These are phyloP conservation scores for Drosophila nigritarsus DNA, from an alignment of 2,888 invertebrate genomes.

Conservation along the genomic window DNA sequence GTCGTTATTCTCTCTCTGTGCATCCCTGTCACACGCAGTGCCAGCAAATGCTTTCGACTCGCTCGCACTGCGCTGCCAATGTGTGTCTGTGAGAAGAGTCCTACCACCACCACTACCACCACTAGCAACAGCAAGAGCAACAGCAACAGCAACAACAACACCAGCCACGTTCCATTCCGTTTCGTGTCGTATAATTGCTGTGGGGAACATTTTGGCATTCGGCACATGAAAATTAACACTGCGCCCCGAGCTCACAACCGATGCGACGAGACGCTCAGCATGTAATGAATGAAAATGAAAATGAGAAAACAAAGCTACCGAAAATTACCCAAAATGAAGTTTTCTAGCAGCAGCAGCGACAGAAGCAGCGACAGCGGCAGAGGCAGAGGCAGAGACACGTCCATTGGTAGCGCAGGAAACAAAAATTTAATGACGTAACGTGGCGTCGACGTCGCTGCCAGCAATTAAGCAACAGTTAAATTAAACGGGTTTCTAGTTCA, in stretches of 20 bases:
- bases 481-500: slow-evolving; percentile 84
- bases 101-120: slow-evolving; percentile 30
- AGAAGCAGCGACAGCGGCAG: slow-evolving; percentile 36
- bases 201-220: slow-evolving; percentile 60
- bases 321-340: slow-evolving; percentile 80
- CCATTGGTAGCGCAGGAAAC: slow-evolving; percentile 43
- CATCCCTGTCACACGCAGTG: slow-evolving; percentile 24
- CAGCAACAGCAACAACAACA: slow-evolving; percentile 7
- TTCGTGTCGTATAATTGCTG: slow-evolving; percentile 61
- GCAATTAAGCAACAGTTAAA: slow-evolving; percentile 84
- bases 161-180: slow-evolving; percentile 47
- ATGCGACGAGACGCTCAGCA: slow-evolving; percentile 38
- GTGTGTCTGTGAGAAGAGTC: slow-evolving; percentile 25
- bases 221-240: slow-evolving; percentile 75
- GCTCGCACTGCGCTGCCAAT: slow-evolving; percentile 12
- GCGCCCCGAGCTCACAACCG: slow-evolving; percentile 54
- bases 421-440: slow-evolving; percentile 74
- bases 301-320: slow-evolving; percentile 77
- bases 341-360: slow-evolving; percentile 47
- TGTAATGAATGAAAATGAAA: slow-evolving; percentile 78
- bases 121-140: too few relatives aligned
- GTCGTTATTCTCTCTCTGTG: slow-evolving; percentile 20
- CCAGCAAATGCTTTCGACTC: slow-evolving; percentile 9
- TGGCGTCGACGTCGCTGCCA: slow-evolving; percentile 70
- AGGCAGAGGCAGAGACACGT: slow-evolving; percentile 2